Base-by-base conservation (phyloP, 2,888 invertebrate genomes). In the Oxytorus armatus region DNA sequence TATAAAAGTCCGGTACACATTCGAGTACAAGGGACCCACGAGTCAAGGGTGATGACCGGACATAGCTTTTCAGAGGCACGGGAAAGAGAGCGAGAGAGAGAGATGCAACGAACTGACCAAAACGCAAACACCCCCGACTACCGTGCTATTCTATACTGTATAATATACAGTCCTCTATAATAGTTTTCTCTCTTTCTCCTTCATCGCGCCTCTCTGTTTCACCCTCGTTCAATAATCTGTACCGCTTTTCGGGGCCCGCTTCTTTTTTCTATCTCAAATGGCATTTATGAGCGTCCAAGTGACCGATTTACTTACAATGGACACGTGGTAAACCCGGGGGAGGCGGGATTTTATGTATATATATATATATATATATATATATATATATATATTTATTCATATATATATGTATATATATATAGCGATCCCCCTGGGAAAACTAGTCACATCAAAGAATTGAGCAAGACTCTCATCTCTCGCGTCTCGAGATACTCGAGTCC, bases 301-400 rank as follows among this genome's bases (percentile, higher is more conserved):
- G 90, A 90, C 88, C 90, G 89, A 90, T 91, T 91, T 89, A 90
- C 89, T 89, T 87, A 88, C 88, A 89, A 88, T 89, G 86, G 86
- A 85, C 85, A 85, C 84, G 83, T 85, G 88, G 86, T 76, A 61
- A 80, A 53, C 18, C 2, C 42, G 57, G 42, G 42, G 44, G 42
- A 69, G 80, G 74, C 74, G 80, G 77, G 79, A 75, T 77, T 61
- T 47, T 44, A 73, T 21, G 14, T 42, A 10, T 14, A 14, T 25
- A 11, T 36, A 33, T 59, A 11, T 36, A 16, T 49, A 39, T 47
- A 47, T 47, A 47, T n/a, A 47, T 2, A 11, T 47, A 47, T 42
- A 61, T 23, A 61, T 18, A 29, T 57, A 55, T 69, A 25, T 51
- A 16, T 57, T 0, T 57, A 36, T n/a, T n/a, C n/a, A n/a, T n/a